phyloP scores from a whole-genome alignment of 2,888 invertebrate genomes.

The Drosophila meridiana region DNA sequence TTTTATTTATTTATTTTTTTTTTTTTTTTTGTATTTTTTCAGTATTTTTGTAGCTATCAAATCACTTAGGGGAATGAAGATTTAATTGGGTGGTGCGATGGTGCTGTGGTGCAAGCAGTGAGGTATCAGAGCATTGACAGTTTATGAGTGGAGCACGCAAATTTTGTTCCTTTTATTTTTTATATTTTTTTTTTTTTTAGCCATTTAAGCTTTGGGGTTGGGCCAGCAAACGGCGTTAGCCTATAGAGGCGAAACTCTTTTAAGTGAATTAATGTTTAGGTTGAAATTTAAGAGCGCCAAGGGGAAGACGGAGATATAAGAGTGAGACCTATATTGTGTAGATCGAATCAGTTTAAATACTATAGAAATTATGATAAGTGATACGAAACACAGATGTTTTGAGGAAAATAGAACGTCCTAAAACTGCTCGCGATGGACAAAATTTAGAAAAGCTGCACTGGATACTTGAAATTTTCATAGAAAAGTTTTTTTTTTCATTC shows the following conservation, averaged over 20 bases:
- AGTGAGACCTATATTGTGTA: background rate
- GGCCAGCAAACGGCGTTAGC: background rate
- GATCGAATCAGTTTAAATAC: background rate
- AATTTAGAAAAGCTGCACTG: no score
- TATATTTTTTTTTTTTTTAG: background rate
- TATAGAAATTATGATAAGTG: background rate
- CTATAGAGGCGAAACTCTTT: background rate
- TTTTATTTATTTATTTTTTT: constrained; percentile 1
- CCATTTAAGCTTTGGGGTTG: constrained; percentile 4
- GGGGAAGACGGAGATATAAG: background rate
- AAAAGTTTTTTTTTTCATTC: no score
- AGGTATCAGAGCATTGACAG: constrained; percentile 21
- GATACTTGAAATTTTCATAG: no score
- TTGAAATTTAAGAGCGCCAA: background rate
- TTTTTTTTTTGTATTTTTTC: background rate
- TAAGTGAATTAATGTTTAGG: constrained; percentile 5
- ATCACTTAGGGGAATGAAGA: constrained; percentile 43
- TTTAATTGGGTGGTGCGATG: constrained; percentile 44
- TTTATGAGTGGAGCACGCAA: constrained; percentile 29
- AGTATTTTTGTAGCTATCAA: constrained; percentile 26
- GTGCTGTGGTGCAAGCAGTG: constrained; percentile 6
- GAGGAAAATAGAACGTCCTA: no score
- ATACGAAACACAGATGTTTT: background rate
- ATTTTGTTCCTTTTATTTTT: background rate
- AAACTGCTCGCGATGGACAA: no score